A percentile compares a stretch with the other conserved stretches of the same genome.
Conservation (phyloP, 2,888 invertebrate species). For the Plagodis dolabraria region DNA sequence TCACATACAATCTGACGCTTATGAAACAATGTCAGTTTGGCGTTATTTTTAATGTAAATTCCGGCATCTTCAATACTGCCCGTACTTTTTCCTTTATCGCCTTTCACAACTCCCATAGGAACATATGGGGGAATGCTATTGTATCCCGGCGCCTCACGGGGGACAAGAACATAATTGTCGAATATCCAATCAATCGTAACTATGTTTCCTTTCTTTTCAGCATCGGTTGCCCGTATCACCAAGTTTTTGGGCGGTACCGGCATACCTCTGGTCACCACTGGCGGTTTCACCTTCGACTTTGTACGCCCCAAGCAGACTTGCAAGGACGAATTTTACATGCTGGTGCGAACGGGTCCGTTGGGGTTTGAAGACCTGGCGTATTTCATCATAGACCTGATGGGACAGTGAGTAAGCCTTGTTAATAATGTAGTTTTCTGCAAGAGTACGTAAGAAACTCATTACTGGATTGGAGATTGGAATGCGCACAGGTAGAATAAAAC, state of each 20-base stretch:
- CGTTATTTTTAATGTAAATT: no score
- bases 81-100: no score
- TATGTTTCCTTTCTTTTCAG: constrained; percentile 66
- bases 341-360: constrained; percentile 89
- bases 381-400: constrained; percentile 88
- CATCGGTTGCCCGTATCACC: constrained; percentile 91
- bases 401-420: constrained; percentile 81
- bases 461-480: no score
- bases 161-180: neutral
- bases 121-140: no score
- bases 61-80: no score
- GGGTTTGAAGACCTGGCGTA: constrained; percentile 90
- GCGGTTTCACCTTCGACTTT: constrained; percentile 92
- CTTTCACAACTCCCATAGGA: no score
- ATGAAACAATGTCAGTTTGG: no score
- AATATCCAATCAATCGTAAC: neutral
- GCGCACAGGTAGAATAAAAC: no score
- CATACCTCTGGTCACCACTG: constrained; percentile 91
- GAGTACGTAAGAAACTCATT: neutral
- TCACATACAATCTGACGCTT: no score
- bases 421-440: neutral
- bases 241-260: constrained; percentile 91
- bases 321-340: constrained; percentile 91
- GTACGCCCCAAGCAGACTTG: constrained; percentile 88
- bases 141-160: neutral